These are phyloP conservation scores for Caradrina clavipalpis DNA, from an alignment of 2,888 invertebrate species.

Conservation along the genomic window DNA sequence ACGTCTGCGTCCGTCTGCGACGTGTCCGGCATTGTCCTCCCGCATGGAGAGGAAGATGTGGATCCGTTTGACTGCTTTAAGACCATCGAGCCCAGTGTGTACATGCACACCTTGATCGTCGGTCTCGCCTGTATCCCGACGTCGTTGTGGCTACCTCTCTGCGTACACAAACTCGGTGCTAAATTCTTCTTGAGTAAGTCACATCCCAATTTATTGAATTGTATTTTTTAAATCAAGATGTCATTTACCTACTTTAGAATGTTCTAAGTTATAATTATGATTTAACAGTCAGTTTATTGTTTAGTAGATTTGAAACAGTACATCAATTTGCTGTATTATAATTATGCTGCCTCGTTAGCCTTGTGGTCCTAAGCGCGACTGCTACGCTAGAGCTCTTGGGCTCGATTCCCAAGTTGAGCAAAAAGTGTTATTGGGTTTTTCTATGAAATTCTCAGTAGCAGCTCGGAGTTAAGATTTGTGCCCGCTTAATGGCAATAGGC, in stretches of 20 bases:
- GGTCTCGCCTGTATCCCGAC: constrained; percentile 95
- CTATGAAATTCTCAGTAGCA: too few species aligned
- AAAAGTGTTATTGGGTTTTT: too few species aligned
- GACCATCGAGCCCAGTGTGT: constrained; percentile 93
- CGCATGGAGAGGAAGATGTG: constrained; percentile 80
- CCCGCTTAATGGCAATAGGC: too few species aligned
- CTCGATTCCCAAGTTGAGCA: too few species aligned
- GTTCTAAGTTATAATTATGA: not conserved
- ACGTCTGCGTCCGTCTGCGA: constrained; percentile 94
- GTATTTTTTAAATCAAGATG: not conserved
- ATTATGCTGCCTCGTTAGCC: too few species aligned
- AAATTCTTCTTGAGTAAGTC: constrained; percentile 95
- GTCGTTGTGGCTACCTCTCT: constrained; percentile 94
- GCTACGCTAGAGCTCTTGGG: too few species aligned
- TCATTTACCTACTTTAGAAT: not conserved
- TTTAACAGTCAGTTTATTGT: too few species aligned
- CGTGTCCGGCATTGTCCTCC: constrained; percentile 92
- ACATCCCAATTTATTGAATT: not conserved
- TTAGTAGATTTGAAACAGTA: too few species aligned
- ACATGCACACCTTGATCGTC: constrained; percentile 94
- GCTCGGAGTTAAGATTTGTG: too few species aligned
- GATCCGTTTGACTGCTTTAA: constrained; percentile 92
- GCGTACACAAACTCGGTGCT: constrained; percentile 95
- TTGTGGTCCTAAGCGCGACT: too few species aligned
- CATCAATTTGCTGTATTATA: too few species aligned